A percentile compares a stretch with the other conserved stretches of the same genome.
phyloP scores from a whole-genome alignment of 2,113 vertebrate species.

The Panthera tigris region DNA sequence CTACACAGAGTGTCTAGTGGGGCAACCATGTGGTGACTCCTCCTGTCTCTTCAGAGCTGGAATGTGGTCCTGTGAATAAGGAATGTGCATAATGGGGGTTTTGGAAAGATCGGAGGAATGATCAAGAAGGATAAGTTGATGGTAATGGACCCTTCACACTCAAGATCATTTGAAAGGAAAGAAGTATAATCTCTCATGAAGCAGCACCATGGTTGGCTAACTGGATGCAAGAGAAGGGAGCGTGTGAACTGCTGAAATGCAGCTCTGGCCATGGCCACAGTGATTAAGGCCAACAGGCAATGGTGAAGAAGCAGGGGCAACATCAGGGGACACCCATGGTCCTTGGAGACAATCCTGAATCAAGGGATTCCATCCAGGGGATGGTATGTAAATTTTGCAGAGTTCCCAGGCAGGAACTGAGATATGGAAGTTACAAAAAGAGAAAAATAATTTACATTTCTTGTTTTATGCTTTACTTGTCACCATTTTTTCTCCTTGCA shows the following conservation, averaged over 20 bases:
- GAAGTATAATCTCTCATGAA: background rate
- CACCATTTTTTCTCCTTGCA: constrained; percentile 23
- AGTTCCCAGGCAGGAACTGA: constrained; percentile 27
- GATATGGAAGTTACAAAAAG: constrained; percentile 4
- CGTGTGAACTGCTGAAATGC: background rate
- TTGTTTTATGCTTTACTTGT: background rate
- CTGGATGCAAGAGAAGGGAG: background rate
- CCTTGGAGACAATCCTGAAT: background rate
- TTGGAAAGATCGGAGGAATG: background rate
- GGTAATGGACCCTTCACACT: background rate
- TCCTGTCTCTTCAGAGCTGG: background rate
- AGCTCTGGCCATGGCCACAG: background rate
- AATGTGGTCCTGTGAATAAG: background rate
- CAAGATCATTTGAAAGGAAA: background rate
- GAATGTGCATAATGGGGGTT: accelerated
- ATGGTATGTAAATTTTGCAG: background rate
- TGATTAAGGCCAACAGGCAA: background rate
- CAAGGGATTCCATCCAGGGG: background rate
- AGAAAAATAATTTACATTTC: constrained; percentile 23
- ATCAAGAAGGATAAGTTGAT: background rate
- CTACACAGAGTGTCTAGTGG: background rate
- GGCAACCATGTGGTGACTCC: background rate
- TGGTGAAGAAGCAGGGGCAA: background rate
- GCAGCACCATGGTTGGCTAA: background rate
- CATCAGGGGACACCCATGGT: background rate